Conservation (phyloP, 2,113 vertebrate genomes). For the Platycercus adscitus region DNA sequence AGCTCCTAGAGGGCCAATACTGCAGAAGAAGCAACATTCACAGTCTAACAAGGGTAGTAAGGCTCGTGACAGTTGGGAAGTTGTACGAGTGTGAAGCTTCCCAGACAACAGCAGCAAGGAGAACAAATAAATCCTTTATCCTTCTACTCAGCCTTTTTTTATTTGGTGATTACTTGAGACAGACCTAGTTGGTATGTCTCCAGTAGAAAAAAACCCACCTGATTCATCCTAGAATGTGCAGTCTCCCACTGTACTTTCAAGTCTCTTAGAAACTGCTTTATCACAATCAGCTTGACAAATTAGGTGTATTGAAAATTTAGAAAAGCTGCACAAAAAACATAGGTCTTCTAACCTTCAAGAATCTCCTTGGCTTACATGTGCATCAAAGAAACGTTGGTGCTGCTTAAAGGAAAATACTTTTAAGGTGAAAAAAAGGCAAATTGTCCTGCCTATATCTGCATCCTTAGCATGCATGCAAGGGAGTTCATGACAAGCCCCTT, state of each 20-base stretch:
- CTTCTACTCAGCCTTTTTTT: not conserved
- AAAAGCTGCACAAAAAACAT: not conserved
- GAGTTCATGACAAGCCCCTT: not conserved
- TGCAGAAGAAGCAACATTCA: not conserved
- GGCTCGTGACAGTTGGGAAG: not conserved
- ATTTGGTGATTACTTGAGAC: not conserved
- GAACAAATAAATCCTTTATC: not conserved
- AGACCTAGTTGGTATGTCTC: not conserved
- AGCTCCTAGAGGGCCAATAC: too few relatives aligned
- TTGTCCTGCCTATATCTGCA: not conserved
- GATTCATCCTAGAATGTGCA: not conserved
- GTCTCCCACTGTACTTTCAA: not conserved
- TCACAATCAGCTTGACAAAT: not conserved
- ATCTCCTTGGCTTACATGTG: not conserved
- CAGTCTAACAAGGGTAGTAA: not conserved
- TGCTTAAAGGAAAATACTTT: not conserved
- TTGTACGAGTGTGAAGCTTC: not conserved
- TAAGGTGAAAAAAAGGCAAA: not conserved
- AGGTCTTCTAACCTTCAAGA: not conserved
- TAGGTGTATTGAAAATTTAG: not conserved
- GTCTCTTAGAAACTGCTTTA: not conserved
- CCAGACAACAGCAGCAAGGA: not conserved
- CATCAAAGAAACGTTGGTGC: not conserved
- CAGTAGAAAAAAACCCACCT: fast-evolving
- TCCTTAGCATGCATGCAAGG: not conserved